These are phyloP conservation scores for Porites divaricata DNA, from an alignment of 92 coral and sea anemone species.

Conservation along the genomic window DNA sequence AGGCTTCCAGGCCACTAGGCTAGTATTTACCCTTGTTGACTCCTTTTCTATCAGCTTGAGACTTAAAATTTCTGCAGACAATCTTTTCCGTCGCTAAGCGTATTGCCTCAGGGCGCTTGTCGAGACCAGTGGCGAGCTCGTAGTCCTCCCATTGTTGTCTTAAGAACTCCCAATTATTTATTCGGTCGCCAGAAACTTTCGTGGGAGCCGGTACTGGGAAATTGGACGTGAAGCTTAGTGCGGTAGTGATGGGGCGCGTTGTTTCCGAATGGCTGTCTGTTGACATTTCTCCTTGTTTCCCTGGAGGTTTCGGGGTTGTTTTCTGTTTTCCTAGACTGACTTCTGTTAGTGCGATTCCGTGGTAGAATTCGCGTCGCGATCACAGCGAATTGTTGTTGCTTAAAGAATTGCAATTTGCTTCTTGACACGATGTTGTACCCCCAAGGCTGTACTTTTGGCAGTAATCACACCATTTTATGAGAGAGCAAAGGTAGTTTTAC, in stretches of 20 bases:
- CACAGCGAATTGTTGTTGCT: neutral
- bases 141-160: constrained; percentile 27
- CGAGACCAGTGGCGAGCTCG: constrained; percentile 41
- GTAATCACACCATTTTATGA: constrained; percentile 9
- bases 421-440: no score
- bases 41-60: constrained; percentile 41
- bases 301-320: neutral
- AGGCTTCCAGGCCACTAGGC: constrained; percentile 34
- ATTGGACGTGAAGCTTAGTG: neutral
- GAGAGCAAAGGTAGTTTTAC: neutral
- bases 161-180: neutral
- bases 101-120: constrained; percentile 19
- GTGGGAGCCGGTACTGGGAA: constrained; percentile 40
- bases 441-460: neutral
- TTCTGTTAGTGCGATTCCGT: neutral
- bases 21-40: constrained; percentile 3
- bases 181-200: constrained; percentile 26
- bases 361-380: neutral
- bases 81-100: constrained; percentile 65
- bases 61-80: constrained; percentile 48
- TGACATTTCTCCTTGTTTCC: constrained; percentile 7
- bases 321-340: constrained; percentile 11
- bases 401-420: neutral
- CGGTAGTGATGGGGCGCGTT: neutral
- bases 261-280: constrained; percentile 4